phyloP scores from a whole-genome alignment of 2,888 invertebrate species.

The Abscondita cerata region DNA sequence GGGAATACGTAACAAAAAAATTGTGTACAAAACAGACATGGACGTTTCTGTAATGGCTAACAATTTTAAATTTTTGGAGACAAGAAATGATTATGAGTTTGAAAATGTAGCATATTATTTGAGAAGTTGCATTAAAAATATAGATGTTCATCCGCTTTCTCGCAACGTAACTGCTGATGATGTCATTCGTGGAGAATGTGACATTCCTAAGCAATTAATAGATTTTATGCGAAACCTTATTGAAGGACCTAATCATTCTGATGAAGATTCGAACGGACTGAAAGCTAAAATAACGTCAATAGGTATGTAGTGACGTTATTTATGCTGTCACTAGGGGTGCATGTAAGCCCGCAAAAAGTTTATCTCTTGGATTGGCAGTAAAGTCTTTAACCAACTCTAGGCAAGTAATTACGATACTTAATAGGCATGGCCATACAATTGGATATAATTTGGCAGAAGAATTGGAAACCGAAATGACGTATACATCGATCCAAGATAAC shows the following conservation, averaged over 20 bases:
- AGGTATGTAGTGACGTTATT: no score
- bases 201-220: not conserved
- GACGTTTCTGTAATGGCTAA: not conserved
- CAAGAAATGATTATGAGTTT: not conserved
- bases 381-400: no score
- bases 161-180: not conserved
- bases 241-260: no score
- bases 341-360: no score
- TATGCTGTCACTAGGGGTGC: no score
- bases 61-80: not conserved
- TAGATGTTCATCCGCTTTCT: not conserved
- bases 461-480: not conserved
- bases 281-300: no score
- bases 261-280: no score
- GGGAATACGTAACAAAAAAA: not conserved
- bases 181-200: not conserved
- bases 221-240: not conserved
- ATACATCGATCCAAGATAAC: not conserved
- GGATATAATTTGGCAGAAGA: not conserved
- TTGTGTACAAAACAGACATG: not conserved
- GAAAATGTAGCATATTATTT: not conserved
- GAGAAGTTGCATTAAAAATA: not conserved
- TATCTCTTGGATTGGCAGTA: no score
- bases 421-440: not conserved
- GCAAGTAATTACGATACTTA: no score